Conservation (phyloP, 2,797 vertebrate genomes). For the Coranthus polyacanthus region DNA sequence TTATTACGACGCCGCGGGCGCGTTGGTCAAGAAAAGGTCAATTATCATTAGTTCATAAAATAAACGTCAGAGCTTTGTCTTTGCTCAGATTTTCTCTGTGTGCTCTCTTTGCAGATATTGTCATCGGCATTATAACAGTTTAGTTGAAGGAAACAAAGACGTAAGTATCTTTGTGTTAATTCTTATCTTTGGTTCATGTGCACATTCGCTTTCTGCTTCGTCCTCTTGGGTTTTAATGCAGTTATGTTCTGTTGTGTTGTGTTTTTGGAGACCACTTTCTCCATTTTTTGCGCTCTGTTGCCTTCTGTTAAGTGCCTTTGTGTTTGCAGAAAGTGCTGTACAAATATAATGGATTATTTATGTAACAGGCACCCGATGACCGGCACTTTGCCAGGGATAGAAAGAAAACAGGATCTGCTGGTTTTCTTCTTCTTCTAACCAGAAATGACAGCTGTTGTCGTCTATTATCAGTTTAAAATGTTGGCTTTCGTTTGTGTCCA, state of each 20-base stretch:
- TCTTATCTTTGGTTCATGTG: background rate
- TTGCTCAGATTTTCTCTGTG: background rate
- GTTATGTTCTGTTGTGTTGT: background rate
- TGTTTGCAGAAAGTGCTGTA: constrained; percentile 17
- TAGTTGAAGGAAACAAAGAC: constrained; percentile 92
- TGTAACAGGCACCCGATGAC: background rate
- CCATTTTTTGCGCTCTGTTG: constrained; percentile 5
- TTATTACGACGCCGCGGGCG: background rate
- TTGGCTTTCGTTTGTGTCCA: background rate
- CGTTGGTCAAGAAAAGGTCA: background rate
- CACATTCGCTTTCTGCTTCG: background rate
- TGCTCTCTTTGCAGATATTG: constrained; percentile 90
- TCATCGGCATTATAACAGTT: constrained; percentile 92
- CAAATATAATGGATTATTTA: constrained; percentile 49
- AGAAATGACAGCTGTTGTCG: constrained; percentile 4
- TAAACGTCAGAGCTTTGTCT: too few relatives aligned
- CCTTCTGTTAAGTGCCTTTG: constrained; percentile 16
- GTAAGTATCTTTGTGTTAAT: constrained; percentile 80
- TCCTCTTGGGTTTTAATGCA: background rate
- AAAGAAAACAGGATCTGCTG: background rate
- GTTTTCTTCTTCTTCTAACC: background rate
- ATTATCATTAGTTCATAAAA: too few relatives aligned
- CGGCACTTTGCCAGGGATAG: background rate
- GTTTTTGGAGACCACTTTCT: constrained; percentile 11
- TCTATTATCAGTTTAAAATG: background rate